Conservation (phyloP, 1,140 invertebrate species). For the Lepidurus arcticus region DNA sequence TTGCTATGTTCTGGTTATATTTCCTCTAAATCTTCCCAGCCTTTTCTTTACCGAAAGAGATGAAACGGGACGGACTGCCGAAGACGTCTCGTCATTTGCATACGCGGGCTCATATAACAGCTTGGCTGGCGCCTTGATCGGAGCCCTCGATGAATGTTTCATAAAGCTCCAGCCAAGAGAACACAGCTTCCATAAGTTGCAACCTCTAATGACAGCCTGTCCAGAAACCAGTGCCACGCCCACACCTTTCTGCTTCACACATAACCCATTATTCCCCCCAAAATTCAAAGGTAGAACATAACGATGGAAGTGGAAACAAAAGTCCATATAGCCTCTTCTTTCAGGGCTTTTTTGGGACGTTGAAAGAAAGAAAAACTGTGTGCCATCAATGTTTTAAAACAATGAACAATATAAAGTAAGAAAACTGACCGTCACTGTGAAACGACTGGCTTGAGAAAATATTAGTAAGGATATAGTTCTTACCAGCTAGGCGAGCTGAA, state of each 20-base stretch:
- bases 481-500: no score
- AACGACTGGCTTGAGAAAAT: no score
- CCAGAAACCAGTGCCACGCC: background rate
- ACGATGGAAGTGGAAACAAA: no score
- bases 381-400: no score
- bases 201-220: conserved; percentile 17
- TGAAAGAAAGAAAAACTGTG: no score
- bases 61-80: background rate
- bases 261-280: background rate
- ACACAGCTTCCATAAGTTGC: conserved; percentile 16
- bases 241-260: conserved; percentile 17
- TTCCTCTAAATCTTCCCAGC: background rate
- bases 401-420: no score
- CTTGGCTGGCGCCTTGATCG: conserved; percentile 11
- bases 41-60: background rate
- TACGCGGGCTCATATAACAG: conserved; percentile 1
- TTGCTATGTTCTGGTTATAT: background rate
- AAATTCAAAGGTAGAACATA: no score
- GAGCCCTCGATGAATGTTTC: conserved; percentile 18
- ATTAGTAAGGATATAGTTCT: no score
- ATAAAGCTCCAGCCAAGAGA: background rate
- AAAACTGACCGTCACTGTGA: no score
- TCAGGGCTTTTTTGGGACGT: no score
- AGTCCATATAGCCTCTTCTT: no score
- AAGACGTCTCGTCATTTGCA: conserved; percentile 21